Evolutionary conservation across 2,888 invertebrate genomes (phyloP), one percentile per base, ranked within the genome.

Genomic region (Busseola fusca): DNA sequence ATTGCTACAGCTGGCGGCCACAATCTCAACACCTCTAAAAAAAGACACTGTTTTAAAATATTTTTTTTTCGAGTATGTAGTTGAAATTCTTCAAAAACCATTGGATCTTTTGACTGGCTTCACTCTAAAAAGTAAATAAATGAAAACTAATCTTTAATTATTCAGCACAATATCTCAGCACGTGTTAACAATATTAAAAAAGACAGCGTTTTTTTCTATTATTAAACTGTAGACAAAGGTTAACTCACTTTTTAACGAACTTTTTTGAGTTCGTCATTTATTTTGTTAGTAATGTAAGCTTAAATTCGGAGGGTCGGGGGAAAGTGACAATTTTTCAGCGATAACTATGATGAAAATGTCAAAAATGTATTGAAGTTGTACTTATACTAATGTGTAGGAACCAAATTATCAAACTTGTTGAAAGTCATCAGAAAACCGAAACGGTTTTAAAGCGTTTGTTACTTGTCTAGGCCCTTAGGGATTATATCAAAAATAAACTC

Each of bases 1-100:
- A 92, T 83, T 0, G 84, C 78, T 0, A 90, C 72, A 0, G 87
- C 93, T 1, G 95, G 89, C 0, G 96, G 88, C 96, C 96, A 97
- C 21, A 90, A 84, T 54, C 96, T 87, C 4, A 96, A 79, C 0
- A 91, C 80, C 83, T 96, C 96, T 82, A 87, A 18, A 86, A 42
- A 9, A n/a, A 79, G 12, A 58, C 16, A 50, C 3, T 30, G 10
- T 10, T 30, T 30, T n/a, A 30, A 10, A 9, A 30, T 16, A n/a
- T n/a, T n/a, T n/a, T n/a, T n/a, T n/a, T n/a, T n/a, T n/a, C n/a
- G n/a, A n/a, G n/a, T 14, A 3, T 3, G 9, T 9, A 45, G 7
- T n/a, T 4, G 40, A 16, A 18, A 6, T 60, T 42, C 21, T 21
- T 62, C 0, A 27, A 40, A 37, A 25, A 25, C 12, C 25, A 18